These are phyloP conservation scores for Erinaceus europaeus DNA, from an alignment of 2,113 vertebrate species.

Conservation along the genomic window DNA sequence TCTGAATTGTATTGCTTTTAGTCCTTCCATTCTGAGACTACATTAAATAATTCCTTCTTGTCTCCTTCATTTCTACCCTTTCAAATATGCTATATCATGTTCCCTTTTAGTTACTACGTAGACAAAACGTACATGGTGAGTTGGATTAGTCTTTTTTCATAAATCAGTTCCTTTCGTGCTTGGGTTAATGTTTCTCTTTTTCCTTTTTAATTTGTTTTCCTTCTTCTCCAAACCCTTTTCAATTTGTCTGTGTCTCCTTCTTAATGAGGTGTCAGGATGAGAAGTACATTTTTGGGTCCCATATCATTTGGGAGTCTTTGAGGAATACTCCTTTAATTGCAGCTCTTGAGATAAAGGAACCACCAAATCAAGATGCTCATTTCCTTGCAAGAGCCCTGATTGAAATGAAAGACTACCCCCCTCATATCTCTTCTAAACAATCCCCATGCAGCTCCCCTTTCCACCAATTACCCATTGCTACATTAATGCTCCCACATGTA, in stretches of 20 bases:
- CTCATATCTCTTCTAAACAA: too few relatives aligned
- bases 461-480: too few relatives aligned
- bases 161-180: background rate
- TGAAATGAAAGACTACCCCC: too few relatives aligned
- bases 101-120: background rate
- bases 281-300: too few relatives aligned
- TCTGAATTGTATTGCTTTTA: background rate
- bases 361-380: too few relatives aligned
- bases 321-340: too few relatives aligned
- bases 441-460: too few relatives aligned
- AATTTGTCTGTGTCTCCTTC: background rate
- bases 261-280: too few relatives aligned
- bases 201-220: background rate
- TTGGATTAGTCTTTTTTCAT: background rate
- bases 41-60: background rate
- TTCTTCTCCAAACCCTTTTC: background rate
- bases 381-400: too few relatives aligned
- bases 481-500: too few relatives aligned
- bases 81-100: background rate
- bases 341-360: too few relatives aligned
- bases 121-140: background rate
- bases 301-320: too few relatives aligned
- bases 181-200: background rate
- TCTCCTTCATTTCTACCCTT: background rate
- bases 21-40: background rate